phyloP scores from a whole-genome alignment of 23 tunicate genomes.

The Oikopleura vanhoeffeni region DNA sequence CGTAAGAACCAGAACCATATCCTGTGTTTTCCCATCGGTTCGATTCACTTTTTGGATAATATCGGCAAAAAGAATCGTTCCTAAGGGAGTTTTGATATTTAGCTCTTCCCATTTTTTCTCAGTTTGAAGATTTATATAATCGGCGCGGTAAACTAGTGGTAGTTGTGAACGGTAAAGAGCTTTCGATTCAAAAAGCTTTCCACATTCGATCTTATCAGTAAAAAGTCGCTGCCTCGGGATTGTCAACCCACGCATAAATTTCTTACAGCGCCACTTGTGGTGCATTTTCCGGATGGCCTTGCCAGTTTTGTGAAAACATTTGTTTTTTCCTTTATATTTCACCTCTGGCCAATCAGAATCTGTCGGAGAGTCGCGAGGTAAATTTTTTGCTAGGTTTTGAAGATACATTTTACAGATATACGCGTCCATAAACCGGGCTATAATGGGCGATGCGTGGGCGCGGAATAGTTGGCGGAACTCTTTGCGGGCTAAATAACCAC shows the following conservation, averaged over 20 bases:
- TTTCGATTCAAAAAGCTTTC: not conserved
- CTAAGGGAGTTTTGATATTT: not conserved
- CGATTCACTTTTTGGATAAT: not conserved
- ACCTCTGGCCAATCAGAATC: not conserved
- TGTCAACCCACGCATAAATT: not conserved
- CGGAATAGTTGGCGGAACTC: constrained; percentile 56
- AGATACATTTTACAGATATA: not conserved
- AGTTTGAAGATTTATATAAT: not conserved
- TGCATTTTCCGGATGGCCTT: not conserved
- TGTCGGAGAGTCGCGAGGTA: constrained; percentile 1
- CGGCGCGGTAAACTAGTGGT: not conserved
- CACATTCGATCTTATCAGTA: not conserved
- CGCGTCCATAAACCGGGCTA: constrained; percentile 49
- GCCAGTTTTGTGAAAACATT: not conserved
- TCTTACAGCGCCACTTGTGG: constrained; percentile 6
- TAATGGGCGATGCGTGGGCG: constrained; percentile 70
- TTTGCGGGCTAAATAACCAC: constrained; percentile 30
- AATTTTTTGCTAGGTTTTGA: not conserved
- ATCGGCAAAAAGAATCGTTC: not conserved
- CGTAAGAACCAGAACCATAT: not conserved
- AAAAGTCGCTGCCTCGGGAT: not conserved
- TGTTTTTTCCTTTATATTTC: not conserved
- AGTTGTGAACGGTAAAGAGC: constrained; percentile 8
- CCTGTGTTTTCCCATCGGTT: not conserved
- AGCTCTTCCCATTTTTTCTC: constrained; percentile 7